These are phyloP conservation scores for Microchrysa polita DNA, from an alignment of 2,888 invertebrate species.

Conservation along the genomic window DNA sequence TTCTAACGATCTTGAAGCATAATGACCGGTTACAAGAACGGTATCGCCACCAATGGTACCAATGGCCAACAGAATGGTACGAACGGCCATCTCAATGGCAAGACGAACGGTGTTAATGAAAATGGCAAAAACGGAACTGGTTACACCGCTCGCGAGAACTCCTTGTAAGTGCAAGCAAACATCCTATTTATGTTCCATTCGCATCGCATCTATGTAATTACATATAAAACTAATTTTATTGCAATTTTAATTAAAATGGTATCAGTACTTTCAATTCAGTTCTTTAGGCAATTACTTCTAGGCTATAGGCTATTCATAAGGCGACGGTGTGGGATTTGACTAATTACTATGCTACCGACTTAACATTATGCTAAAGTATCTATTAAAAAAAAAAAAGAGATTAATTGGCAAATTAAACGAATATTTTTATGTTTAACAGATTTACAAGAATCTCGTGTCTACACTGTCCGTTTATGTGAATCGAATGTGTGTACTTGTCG, in stretches of 20 bases:
- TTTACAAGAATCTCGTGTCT: too few relatives aligned
- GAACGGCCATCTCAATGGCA: conserved; percentile 48
- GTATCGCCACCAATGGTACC: conserved; percentile 11
- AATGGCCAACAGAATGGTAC: conserved; percentile 41
- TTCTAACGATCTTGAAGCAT: conserved; percentile 10
- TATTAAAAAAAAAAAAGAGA: too few relatives aligned
- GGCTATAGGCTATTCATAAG: too few relatives aligned
- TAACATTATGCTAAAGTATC: too few relatives aligned
- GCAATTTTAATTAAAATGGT: background rate
- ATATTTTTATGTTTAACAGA: too few relatives aligned
- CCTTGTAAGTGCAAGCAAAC: conserved; percentile 57
- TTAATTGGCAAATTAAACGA: too few relatives aligned
- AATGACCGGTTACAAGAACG: conserved; percentile 56
- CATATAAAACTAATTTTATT: background rate
- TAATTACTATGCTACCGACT: too few relatives aligned
- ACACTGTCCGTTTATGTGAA: too few relatives aligned
- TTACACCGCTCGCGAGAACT: conserved; percentile 56
- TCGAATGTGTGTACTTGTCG: too few relatives aligned
- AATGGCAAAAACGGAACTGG: conserved; percentile 13
- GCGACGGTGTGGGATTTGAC: too few relatives aligned
- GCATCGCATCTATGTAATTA: background rate
- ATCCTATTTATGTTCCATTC: background rate
- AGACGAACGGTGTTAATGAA: background rate
- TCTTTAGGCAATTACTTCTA: too few relatives aligned
- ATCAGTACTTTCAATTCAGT: background rate